Percentiles rank a stretch among this genome's conserved stretches.
phyloP scores from a whole-genome alignment of 1,140 invertebrate species.

The Venustaconcha ellipsiformis region DNA sequence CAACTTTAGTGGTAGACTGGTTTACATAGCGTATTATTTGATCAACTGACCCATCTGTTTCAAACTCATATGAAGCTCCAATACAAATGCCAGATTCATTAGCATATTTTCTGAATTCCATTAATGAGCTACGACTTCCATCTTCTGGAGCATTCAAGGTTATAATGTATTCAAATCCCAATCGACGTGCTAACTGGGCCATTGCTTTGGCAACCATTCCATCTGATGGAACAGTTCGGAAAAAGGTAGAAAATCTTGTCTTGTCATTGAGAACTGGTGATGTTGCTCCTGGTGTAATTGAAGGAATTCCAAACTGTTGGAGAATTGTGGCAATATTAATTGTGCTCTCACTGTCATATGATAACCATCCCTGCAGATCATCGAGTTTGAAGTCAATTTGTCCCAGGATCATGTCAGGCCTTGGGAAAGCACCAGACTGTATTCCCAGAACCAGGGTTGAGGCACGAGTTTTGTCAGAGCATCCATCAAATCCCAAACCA shows the following conservation, averaged over 20 bases:
- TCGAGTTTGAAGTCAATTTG: slow-evolving; percentile 25
- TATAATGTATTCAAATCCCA: slow-evolving; percentile 56
- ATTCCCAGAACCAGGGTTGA: slow-evolving; percentile 50
- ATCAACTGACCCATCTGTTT: slow-evolving; percentile 51
- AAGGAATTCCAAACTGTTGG: slow-evolving; percentile 36
- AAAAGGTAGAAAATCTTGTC: slow-evolving; percentile 80
- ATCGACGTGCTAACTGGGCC: slow-evolving; percentile 51
- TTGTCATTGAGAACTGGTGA: slow-evolving; percentile 81
- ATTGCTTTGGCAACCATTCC: slow-evolving; percentile 82
- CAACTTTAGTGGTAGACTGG: slow-evolving; percentile 51
- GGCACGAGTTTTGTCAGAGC: slow-evolving; percentile 44
- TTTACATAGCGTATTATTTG: slow-evolving; percentile 48
- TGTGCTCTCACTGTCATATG: slow-evolving; percentile 56
- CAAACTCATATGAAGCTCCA: slow-evolving; percentile 59
- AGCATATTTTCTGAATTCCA: slow-evolving; percentile 43
- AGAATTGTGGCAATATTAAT: slow-evolving; percentile 48
- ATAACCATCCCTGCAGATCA: slow-evolving; percentile 51
- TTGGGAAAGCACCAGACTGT: slow-evolving; percentile 41
- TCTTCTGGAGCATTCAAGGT: slow-evolving; percentile 57
- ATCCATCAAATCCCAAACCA: slow-evolving; percentile 60
- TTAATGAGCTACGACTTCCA: slow-evolving; percentile 38
- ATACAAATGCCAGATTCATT: slow-evolving; percentile 54
- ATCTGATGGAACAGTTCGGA: slow-evolving; percentile 85
- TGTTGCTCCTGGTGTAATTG: slow-evolving; percentile 71
- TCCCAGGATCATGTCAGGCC: slow-evolving; percentile 19